Conservation (phyloP, 1,140 invertebrate species). For the Ridgeia piscesae region DNA sequence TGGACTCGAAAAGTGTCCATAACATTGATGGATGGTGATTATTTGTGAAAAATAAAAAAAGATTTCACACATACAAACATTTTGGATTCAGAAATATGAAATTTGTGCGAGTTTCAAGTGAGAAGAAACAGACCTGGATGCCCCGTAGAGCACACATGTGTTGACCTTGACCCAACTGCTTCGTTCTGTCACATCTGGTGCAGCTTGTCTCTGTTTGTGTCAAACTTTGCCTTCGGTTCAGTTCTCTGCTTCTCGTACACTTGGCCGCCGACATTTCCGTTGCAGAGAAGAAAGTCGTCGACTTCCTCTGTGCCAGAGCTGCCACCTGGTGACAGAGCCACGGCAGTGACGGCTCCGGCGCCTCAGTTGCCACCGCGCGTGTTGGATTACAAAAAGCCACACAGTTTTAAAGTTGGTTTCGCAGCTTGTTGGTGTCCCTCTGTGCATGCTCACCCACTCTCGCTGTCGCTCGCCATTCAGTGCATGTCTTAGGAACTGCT, state of each 20-base stretch:
- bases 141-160: no score
- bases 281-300: not conserved
- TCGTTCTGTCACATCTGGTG: not conserved
- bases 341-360: not conserved
- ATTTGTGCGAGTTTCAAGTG: not conserved
- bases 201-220: not conserved
- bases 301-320: not conserved
- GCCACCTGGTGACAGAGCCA: not conserved
- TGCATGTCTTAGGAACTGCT: not conserved
- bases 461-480: not conserved
- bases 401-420: not conserved
- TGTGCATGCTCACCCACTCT: not conserved
- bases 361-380: not conserved
- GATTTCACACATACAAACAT: no score
- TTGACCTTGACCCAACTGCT: not conserved
- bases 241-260: not conserved
- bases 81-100: not conserved
- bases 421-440: not conserved
- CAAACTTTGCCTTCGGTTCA: not conserved
- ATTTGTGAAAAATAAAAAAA: no score
- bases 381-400: constrained; percentile 5
- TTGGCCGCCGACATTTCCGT: not conserved
- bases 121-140: not conserved
- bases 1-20: not conserved
- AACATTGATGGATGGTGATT: not conserved